Conservation (phyloP, 2,888 invertebrate species). For the Parapristionchus giblindavisi region DNA sequence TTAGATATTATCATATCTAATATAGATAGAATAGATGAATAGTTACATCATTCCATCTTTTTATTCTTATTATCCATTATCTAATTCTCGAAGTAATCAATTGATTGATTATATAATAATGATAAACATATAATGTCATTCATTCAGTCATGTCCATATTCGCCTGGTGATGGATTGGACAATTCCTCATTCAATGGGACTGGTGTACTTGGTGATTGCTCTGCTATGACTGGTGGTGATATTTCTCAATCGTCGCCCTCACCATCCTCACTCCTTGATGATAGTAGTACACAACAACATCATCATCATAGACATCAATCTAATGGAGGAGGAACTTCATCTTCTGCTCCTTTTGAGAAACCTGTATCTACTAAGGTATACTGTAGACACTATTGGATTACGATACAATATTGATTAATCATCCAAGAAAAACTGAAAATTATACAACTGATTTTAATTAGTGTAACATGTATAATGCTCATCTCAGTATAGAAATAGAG, state of each 20-base stretch:
- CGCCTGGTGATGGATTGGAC: slow-evolving; percentile 13
- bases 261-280: not conserved
- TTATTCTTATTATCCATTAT: too few species aligned
- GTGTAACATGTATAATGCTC: too few species aligned
- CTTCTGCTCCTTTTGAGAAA: slow-evolving; percentile 20
- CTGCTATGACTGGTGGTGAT: slow-evolving; percentile 9
- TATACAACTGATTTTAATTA: too few species aligned
- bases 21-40: not conserved
- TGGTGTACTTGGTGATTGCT: slow-evolving; percentile 6
- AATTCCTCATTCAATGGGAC: slow-evolving; percentile 24
- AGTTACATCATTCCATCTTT: too few species aligned
- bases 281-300: too few species aligned
- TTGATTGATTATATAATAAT: too few species aligned
- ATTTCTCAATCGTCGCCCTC: too few species aligned
- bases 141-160: slow-evolving; percentile 20
- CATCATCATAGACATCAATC: not conserved
- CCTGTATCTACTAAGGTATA: slow-evolving; percentile 30
- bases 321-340: not conserved
- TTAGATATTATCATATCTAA: not conserved
- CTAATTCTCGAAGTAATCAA: too few species aligned
- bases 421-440: too few species aligned
- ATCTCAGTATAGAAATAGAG: too few species aligned
- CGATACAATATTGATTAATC: too few species aligned
- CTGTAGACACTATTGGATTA: not conserved
- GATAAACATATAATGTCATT: not conserved